Percentiles rank a stretch among this genome's conserved stretches.
Conservation (phyloP, 2,113 vertebrate species). For the Cyanistes caeruleus region DNA sequence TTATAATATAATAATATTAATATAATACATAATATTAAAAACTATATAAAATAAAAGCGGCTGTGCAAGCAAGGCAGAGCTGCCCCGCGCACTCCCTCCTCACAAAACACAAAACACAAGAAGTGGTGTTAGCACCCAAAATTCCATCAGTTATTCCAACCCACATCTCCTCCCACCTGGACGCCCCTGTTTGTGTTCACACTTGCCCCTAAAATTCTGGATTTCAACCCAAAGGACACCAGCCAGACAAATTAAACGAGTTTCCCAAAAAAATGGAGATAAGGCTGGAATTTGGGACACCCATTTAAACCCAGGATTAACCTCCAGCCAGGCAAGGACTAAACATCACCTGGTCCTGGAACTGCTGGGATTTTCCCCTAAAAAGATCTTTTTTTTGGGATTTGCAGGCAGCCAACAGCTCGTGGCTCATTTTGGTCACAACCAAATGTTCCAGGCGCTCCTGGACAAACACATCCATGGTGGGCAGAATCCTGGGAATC, state of each 20-base stretch:
- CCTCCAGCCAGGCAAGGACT: not conserved
- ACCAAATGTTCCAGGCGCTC: not conserved
- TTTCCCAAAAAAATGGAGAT: not conserved
- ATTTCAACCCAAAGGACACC: not conserved
- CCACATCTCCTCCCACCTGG: fast-evolving
- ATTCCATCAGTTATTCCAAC: not conserved
- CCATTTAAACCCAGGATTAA: not conserved
- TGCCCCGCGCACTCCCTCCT: fast-evolving
- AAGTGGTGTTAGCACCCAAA: not conserved
- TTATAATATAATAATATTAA: no score
- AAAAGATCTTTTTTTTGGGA: no score
- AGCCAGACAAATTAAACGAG: not conserved
- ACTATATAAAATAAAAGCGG: not conserved
- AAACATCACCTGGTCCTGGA: not conserved
- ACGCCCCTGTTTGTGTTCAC: fast-evolving
- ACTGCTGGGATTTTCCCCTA: fast-evolving
- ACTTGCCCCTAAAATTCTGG: fast-evolving
- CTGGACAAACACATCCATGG: not conserved
- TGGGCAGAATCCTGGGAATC: no score
- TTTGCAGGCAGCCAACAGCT: not conserved
- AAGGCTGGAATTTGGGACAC: not conserved
- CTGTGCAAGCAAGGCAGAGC: not conserved
- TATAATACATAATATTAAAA: no score
- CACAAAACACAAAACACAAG: fast-evolving
- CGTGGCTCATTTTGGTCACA: not conserved